Evolutionary conservation across 2,797 vertebrate species (phyloP).

Genomic region (Craterocephalus amniculus): DNA sequence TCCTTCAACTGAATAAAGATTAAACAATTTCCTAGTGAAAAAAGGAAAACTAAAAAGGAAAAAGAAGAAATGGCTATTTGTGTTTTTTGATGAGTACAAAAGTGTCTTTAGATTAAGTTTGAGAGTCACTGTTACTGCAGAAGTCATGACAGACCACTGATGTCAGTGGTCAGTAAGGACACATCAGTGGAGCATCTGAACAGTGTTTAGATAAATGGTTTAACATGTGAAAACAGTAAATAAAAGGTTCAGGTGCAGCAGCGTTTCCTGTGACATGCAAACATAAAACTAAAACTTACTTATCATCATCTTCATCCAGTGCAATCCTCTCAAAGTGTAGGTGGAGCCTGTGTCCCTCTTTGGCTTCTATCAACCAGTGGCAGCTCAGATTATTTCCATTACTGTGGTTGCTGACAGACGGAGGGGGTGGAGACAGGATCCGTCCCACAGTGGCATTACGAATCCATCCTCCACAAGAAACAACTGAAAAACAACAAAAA

Average conservation of each 20-base stretch:
- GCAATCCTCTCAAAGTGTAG: conserved; percentile 93
- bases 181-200: too few relatives aligned
- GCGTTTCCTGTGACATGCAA: background rate
- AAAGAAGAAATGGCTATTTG: too few relatives aligned
- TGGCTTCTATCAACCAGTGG: conserved; percentile 92
- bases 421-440: conserved; percentile 87
- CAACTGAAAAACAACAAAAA: conserved; percentile 63
- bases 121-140: too few relatives aligned
- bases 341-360: conserved; percentile 90
- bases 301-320: conserved; percentile 91
- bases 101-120: too few relatives aligned
- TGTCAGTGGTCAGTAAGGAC: too few relatives aligned
- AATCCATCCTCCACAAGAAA: conserved; percentile 90
- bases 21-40: background rate
- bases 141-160: too few relatives aligned
- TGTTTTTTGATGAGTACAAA: too few relatives aligned
- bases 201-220: background rate
- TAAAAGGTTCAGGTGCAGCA: background rate
- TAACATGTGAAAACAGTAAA: background rate
- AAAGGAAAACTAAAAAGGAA: too few relatives aligned
- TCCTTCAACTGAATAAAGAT: background rate
- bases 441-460: conserved; percentile 91
- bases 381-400: conserved; percentile 91
- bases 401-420: conserved; percentile 84
- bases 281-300: conserved; percentile 76